Evolutionary conservation across 2,888 invertebrate genomes (phyloP).

Genomic region (Idaea biselata): DNA sequence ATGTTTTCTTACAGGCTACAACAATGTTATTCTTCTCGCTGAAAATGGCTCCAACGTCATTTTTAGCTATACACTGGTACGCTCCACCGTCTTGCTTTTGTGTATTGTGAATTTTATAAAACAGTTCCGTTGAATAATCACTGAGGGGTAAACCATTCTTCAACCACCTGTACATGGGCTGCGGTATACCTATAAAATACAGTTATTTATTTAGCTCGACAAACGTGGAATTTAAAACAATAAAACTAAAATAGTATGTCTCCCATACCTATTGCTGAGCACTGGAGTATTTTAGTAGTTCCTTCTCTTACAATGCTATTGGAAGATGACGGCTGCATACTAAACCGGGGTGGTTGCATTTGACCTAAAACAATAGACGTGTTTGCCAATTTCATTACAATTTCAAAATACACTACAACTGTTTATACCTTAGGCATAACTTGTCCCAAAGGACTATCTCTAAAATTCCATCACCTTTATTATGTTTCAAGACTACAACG

Average conservation of each 20-base stretch:
- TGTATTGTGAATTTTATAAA: conserved; percentile 91
- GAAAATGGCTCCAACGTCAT: conserved; percentile 94
- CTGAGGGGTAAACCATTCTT: conserved; percentile 90
- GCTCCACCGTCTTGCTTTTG: conserved; percentile 91
- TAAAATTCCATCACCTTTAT: neutral
- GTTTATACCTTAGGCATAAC: too few relatives aligned
- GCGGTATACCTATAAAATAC: conserved; percentile 88
- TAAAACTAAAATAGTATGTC: conserved; percentile 25
- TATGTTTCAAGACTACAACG: neutral
- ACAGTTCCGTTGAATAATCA: conserved; percentile 90
- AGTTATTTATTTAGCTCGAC: neutral
- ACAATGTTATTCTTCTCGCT: conserved; percentile 94
- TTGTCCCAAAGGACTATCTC: too few relatives aligned
- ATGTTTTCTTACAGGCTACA: conserved; percentile 92
- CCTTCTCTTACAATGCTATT: conserved; percentile 93
- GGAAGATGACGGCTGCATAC: conserved; percentile 91
- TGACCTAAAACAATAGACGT: conserved; percentile 56
- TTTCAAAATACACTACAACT: neutral
- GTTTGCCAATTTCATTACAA: neutral
- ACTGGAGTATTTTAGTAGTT: conserved; percentile 94
- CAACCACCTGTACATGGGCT: conserved; percentile 95
- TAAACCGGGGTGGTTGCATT: conserved; percentile 93
- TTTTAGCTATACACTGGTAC: conserved; percentile 95
- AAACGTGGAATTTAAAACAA: conserved; percentile 4
- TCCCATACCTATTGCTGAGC: conserved; percentile 91